A percentile compares a stretch with the other conserved stretches of the same genome.
phyloP scores from a whole-genome alignment of 2,888 invertebrate species.

The Polyommatus icarus region DNA sequence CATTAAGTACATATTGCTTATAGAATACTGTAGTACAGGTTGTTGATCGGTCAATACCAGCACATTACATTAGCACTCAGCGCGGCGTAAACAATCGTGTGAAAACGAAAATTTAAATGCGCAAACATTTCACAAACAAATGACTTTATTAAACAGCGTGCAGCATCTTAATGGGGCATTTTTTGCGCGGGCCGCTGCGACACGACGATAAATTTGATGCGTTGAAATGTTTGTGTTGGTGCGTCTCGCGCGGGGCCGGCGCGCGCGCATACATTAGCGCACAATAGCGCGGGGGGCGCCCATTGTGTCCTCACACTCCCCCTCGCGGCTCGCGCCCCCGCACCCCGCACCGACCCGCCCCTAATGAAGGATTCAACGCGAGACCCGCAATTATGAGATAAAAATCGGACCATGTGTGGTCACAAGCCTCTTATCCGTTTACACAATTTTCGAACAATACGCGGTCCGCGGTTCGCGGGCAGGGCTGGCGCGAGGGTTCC shows the following conservation, averaged over 20 bases:
- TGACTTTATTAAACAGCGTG: constrained; percentile 38
- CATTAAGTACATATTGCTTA: no score
- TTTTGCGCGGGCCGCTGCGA: constrained; percentile 67
- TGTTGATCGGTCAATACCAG: not conserved
- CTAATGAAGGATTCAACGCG: constrained; percentile 69
- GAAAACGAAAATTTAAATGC: not conserved
- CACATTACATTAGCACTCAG: not conserved
- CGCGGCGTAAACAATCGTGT: not conserved
- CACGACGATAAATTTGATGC: constrained; percentile 75
- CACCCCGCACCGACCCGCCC: constrained; percentile 51
- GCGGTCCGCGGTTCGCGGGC: constrained; percentile 36
- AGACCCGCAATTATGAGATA: constrained; percentile 72
- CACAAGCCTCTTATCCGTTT: constrained; percentile 44
- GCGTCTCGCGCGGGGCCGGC: constrained; percentile 61
- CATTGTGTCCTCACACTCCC: constrained; percentile 60
- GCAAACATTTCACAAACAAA: constrained; percentile 28
- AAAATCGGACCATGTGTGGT: constrained; percentile 60
- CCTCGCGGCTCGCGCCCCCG: constrained; percentile 47
- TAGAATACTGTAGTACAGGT: not conserved
- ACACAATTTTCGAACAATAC: constrained; percentile 29
- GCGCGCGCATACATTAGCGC: constrained; percentile 72
- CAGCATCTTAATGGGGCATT: constrained; percentile 65
- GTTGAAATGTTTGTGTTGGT: constrained; percentile 78
- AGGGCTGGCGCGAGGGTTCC: constrained; percentile 37
- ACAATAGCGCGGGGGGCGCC: constrained; percentile 68